These are phyloP conservation scores for Acleris sparsana DNA, from an alignment of 2,888 invertebrate genomes.

Conservation along the genomic window DNA sequence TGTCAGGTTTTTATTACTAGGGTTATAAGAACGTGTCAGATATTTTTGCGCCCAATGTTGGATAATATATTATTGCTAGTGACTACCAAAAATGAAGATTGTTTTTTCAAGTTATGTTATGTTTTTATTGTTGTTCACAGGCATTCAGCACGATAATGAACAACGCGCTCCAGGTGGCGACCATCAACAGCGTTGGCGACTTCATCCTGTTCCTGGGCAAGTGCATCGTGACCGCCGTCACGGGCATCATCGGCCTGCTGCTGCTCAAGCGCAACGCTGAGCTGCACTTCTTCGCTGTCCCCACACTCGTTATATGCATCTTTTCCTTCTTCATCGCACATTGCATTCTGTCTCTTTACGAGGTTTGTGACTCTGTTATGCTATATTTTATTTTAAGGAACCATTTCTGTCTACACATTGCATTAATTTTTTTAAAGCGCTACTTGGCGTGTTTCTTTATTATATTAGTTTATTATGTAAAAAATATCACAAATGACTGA, in stretches of 20 bases:
- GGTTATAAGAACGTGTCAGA: too few relatives aligned
- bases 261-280: slow-evolving; percentile 88
- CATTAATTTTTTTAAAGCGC: too few relatives aligned
- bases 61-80: too few relatives aligned
- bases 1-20: too few relatives aligned
- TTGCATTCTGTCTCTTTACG: slow-evolving; percentile 95
- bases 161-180: slow-evolving; percentile 94
- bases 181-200: slow-evolving; percentile 96
- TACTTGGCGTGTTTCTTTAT: too few relatives aligned
- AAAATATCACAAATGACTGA: too few relatives aligned
- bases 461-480: too few relatives aligned
- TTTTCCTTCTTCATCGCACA: slow-evolving; percentile 97
- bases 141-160: slow-evolving; percentile 93
- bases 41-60: too few relatives aligned
- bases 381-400: too few relatives aligned
- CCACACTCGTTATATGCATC: slow-evolving; percentile 91
- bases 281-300: slow-evolving; percentile 92
- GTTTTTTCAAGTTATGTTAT: too few relatives aligned
- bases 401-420: too few relatives aligned
- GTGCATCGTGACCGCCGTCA: slow-evolving; percentile 90
- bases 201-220: slow-evolving; percentile 96
- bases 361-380: slow-evolving; percentile 84
- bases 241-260: slow-evolving; percentile 90
- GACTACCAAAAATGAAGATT: too few relatives aligned
- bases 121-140: slow-evolving; percentile 66